Base-by-base conservation (phyloP, 2,113 vertebrate species). In the Gopherus evgoodei region DNA sequence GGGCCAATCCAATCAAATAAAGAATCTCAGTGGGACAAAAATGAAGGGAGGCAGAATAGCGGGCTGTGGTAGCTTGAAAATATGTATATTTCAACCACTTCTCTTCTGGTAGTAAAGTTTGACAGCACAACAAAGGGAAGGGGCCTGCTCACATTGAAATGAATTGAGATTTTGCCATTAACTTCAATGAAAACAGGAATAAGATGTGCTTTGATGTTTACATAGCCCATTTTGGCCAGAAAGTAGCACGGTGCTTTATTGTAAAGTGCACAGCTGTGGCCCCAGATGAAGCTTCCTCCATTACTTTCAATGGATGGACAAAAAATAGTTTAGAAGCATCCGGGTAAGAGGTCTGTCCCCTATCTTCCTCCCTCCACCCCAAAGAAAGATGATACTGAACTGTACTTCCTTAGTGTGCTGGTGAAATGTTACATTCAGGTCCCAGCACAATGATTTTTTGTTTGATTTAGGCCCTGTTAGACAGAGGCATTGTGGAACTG, bases 401-500 rank as follows among this genome's bases (percentile, higher is more conserved):
- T 88, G 31, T 0, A 72, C 2, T 53, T 65, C 52, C 89, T 79
- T 35, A 53, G 88, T 79, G 54, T n/a, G 88, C 82, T 22, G 84
- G 42, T 27, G 35, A n/a, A 47, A 9, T 69, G 25, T 54, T 25
- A 1, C 87, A 54, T 11, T 54, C 1, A 1, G n/a, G 80, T 54
- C 83, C 81, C 82, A 90, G 81, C 35, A 14, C 81, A 1, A 2
- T 27, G 44, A 53, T 53, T 29, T 2, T 53, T 81, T 96, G 13
- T 50, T 50, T 50, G 42, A 44, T 53, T 87, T 75, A 99, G 99
- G 98, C 99, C 2, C 95, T 99, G 87, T 5, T 98, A 84, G 98
- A 97, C 27, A 98, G 99, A 95, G 99, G 99, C 83, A 98, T 99
- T 84, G 97, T 98, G 88, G 99, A 99, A 89, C 92, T 99, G 88